Base-by-base conservation (phyloP, 35 echinoderm and acorn worm genomes). In the Lytechinus variegatus region DNA sequence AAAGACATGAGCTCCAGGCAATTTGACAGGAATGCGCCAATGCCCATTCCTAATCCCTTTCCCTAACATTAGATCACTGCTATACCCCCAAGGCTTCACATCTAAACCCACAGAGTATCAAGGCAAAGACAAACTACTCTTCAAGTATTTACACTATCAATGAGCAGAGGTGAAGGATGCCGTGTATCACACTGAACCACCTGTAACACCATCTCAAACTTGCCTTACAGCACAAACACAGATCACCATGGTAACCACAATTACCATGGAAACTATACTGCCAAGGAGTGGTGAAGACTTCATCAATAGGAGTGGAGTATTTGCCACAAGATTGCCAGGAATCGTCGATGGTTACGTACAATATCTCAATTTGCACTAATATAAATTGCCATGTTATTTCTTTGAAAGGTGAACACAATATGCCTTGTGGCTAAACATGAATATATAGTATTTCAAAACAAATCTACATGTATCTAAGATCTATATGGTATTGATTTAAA, bases 161-260 rank as follows among this genome's bases (percentile, higher is more conserved):
- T 52, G 52, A 10, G 88, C 52, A 16, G 29, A 52, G 29, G 52
- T 54, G 10, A 44, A 90, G 0, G 7, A 52, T 90, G 29, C 52
- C 14, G 9, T 51, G 27, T 33, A 90, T 54, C 88, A 90, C 14
- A 19, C 28, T 54, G 52, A 10, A 90, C 9, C 88, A 90, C 88
- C 88, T 90, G 88, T 90, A 90, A 90, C 88, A 90, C 52, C 88
- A 90, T 90, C 88, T 27, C 14, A 28, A 28, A 13, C 88, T 90
- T 44, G 88, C 28, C 88, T 44, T 90, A 54, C 88, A 52, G 88
- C 88, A 90, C 88, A 90, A 90, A 90, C 88, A 90, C 88, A 52
- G 52, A 44, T 90, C 27, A 21, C 88, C 9, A 90, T 90, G 88
- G 88, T 10, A 24, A 90, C 88, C 88, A 79, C 66, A 79, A 79